These are phyloP conservation scores for Chaetorhynchus papuensis DNA, from an alignment of 2,113 vertebrate species.

Conservation along the genomic window DNA sequence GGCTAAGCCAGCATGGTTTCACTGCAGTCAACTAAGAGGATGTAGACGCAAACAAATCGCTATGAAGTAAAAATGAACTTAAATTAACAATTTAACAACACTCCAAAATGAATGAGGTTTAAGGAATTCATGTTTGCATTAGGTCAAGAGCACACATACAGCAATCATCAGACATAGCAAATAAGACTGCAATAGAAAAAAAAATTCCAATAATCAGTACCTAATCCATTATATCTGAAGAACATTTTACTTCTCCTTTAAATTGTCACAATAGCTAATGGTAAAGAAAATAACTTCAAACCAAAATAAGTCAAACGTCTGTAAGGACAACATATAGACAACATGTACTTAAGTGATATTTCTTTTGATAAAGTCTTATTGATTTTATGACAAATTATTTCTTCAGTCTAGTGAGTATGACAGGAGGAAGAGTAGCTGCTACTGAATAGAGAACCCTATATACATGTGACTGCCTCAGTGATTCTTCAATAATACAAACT, in stretches of 20 bases:
- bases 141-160: background rate
- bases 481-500: background rate
- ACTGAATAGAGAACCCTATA: background rate
- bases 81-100: background rate
- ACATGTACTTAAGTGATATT: background rate
- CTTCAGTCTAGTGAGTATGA: background rate
- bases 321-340: background rate
- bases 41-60: background rate
- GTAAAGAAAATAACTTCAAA: background rate
- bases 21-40: background rate
- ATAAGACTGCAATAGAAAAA: background rate
- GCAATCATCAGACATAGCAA: background rate
- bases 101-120: background rate
- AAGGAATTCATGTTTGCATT: background rate
- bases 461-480: background rate
- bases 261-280: background rate
- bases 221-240: background rate
- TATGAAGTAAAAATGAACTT: background rate
- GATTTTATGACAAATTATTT: background rate
- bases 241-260: background rate
- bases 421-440: background rate
- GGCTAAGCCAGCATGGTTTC: background rate
- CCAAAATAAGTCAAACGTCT: background rate
- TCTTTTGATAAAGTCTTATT: background rate
- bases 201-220: background rate